These are phyloP conservation scores for Archips crataeganus DNA, from an alignment of 2,888 invertebrate species.

Conservation along the genomic window DNA sequence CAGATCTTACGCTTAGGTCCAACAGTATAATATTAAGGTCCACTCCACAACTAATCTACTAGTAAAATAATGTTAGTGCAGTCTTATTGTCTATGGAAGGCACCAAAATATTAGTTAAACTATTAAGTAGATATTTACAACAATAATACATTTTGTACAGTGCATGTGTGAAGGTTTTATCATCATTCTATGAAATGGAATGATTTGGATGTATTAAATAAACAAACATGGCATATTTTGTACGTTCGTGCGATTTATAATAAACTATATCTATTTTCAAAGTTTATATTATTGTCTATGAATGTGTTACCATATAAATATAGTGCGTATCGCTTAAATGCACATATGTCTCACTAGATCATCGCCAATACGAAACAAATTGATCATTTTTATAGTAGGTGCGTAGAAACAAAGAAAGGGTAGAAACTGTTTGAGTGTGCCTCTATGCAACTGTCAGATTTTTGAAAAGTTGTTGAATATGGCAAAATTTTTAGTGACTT, in stretches of 20 bases:
- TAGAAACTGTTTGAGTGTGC: too few species aligned
- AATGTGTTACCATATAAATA: background rate
- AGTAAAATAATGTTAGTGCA: conserved; percentile 52
- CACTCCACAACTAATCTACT: conserved; percentile 32
- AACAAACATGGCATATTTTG: conserved; percentile 38
- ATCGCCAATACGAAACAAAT: background rate
- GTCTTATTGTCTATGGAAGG: conserved; percentile 68
- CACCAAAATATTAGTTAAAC: conserved; percentile 54
- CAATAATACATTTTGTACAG: conserved; percentile 48
- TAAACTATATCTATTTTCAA: conserved; percentile 6
- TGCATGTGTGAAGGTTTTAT: conserved; percentile 14
- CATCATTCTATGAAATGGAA: conserved; percentile 47
- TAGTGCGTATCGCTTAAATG: background rate
- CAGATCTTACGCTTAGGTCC: conserved; percentile 35
- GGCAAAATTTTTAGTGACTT: background rate
- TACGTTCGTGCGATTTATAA: conserved; percentile 32
- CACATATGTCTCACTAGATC: background rate
- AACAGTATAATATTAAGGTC: conserved; percentile 24
- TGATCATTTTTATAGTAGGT: too few species aligned
- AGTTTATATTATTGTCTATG: conserved; percentile 5
- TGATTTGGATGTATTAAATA: conserved; percentile 39
- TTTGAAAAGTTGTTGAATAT: background rate
- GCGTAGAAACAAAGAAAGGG: too few species aligned
- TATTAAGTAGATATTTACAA: conserved; percentile 47
- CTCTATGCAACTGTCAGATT: background rate